Percentiles rank a stretch among this genome's conserved stretches.
phyloP scores from a whole-genome alignment of 1,140 invertebrate genomes.

The Drosophila tristis region DNA sequence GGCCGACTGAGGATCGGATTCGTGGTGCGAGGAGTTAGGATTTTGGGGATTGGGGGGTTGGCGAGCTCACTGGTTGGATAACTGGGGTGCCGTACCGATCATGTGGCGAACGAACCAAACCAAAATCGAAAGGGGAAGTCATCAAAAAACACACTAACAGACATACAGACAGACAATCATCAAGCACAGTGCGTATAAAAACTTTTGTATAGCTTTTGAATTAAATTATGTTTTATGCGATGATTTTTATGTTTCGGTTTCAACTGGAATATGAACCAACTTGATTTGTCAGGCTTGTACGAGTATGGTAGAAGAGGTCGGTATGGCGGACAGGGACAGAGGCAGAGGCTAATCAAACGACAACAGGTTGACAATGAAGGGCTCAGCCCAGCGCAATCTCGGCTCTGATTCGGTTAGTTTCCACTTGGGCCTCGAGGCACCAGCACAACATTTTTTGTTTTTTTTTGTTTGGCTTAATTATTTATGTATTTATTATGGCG shows the following conservation, averaged over 20 bases:
- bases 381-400: not conserved
- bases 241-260: constrained; percentile 24
- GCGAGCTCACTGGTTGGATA: not conserved
- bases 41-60: constrained; percentile 3
- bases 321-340: no score
- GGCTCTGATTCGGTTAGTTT: not conserved
- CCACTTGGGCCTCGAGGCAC: not conserved
- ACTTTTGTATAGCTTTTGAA: constrained; percentile 74
- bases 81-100: constrained; percentile 3
- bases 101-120: constrained; percentile 31
- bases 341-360: constrained; percentile 12
- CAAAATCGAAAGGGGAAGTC: constrained; percentile 76
- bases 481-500: constrained; percentile 59
- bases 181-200: constrained; percentile 59
- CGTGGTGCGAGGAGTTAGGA: not conserved
- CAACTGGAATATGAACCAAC: constrained; percentile 59
- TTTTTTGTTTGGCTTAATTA: constrained; percentile 49
- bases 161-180: constrained; percentile 42
- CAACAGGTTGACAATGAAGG: constrained; percentile 40
- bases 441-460: not conserved
- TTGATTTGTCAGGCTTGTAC: constrained; percentile 62
- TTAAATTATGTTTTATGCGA: constrained; percentile 69
- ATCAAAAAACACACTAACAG: constrained; percentile 21
- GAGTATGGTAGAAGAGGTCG: not conserved
- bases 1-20: constrained; percentile 13